These are phyloP conservation scores for Urocolius indicus DNA, from an alignment of 2,113 vertebrate genomes.

Conservation along the genomic window DNA sequence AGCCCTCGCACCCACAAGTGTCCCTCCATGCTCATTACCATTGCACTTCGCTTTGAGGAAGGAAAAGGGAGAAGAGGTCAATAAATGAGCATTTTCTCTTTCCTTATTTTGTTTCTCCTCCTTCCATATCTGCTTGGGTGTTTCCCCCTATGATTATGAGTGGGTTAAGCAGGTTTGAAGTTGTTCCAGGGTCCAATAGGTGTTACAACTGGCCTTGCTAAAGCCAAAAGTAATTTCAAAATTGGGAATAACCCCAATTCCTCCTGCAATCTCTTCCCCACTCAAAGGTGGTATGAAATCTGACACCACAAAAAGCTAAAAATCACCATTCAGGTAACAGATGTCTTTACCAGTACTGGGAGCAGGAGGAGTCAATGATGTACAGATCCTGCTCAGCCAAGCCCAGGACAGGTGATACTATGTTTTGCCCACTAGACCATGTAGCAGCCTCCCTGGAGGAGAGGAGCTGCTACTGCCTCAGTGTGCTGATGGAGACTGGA, in stretches of 20 bases:
- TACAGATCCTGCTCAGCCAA: not conserved
- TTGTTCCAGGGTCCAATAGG: not conserved
- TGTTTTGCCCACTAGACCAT: not conserved
- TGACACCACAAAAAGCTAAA: not conserved
- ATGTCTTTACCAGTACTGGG: not conserved
- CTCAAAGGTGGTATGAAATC: not conserved
- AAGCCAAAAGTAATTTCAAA: not conserved
- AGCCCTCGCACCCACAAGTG: not conserved
- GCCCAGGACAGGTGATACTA: not conserved
- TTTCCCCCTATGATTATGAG: not conserved
- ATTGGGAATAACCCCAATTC: not conserved
- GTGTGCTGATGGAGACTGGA: too few species aligned
- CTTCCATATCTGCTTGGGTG: not conserved
- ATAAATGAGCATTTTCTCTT: not conserved
- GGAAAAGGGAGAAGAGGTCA: not conserved
- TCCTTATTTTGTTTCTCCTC: not conserved
- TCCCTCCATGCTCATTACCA: not conserved
- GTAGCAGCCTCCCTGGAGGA: not conserved
- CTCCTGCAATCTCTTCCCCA: not conserved
- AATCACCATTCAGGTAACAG: accelerated
- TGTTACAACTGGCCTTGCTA: not conserved
- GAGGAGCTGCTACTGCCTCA: not conserved
- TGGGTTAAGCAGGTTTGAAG: not conserved
- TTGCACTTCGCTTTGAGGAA: not conserved
- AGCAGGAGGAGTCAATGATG: not conserved